These are phyloP conservation scores for Heliconius eleuchia DNA, from an alignment of 1,140 invertebrate genomes.

Conservation along the genomic window DNA sequence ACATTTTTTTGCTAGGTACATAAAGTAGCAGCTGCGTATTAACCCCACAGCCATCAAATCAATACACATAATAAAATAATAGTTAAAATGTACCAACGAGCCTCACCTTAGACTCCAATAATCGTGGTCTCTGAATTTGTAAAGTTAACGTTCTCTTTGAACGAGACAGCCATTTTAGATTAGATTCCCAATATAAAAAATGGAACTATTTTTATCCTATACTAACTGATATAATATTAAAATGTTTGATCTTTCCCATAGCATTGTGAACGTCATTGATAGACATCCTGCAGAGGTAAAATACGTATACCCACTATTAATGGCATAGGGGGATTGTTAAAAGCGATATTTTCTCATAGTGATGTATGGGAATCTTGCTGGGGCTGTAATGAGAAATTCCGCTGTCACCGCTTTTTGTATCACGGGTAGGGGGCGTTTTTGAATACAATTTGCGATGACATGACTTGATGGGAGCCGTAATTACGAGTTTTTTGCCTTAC, in stretches of 20 bases:
- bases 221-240: neutral
- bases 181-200: neutral
- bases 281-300: slow-evolving; percentile 22
- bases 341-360: slow-evolving; percentile 73
- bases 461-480: slow-evolving; percentile 24
- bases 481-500: slow-evolving; percentile 20
- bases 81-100: too few species aligned
- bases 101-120: too few species aligned
- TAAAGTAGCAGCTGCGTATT: too few species aligned
- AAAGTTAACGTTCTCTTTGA: too few species aligned
- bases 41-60: too few species aligned
- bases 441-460: slow-evolving; percentile 60
- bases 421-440: slow-evolving; percentile 53
- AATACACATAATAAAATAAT: too few species aligned
- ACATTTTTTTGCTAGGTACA: too few species aligned
- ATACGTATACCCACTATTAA: slow-evolving; percentile 55
- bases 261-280: slow-evolving; percentile 11
- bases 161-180: neutral
- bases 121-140: too few species aligned
- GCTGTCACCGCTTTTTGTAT: slow-evolving; percentile 73
- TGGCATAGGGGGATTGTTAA: slow-evolving; percentile 64
- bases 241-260: neutral
- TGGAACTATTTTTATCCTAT: neutral
- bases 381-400: slow-evolving; percentile 76
- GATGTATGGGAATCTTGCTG: slow-evolving; percentile 70